Conservation (phyloP, 1,140 invertebrate genomes). For the Sarcophaga bullata region DNA sequence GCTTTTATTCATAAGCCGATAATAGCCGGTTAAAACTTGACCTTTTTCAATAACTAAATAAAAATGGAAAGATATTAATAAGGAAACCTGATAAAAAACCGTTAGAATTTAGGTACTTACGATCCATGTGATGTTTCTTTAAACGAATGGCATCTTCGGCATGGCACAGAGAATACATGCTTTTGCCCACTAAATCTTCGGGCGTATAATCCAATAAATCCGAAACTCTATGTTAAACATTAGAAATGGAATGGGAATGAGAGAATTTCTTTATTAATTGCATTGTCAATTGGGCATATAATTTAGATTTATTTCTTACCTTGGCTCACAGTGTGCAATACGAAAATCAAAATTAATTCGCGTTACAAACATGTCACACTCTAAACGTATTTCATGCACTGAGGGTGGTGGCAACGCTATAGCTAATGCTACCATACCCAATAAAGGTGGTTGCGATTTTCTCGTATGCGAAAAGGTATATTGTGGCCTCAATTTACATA, state of each 20-base stretch:
- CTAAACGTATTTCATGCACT: constrained; percentile 94
- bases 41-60: constrained; percentile 88
- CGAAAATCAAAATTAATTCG: constrained; percentile 95
- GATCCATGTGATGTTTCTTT: constrained; percentile 90
- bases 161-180: constrained; percentile 93
- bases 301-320: constrained; percentile 72
- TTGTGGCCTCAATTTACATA: constrained; percentile 89
- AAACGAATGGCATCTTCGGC: constrained; percentile 94
- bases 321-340: constrained; percentile 96
- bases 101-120: constrained; percentile 74
- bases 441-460: constrained; percentile 82
- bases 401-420: constrained; percentile 95
- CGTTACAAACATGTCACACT: constrained; percentile 97
- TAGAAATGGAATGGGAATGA: neutral
- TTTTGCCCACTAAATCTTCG: constrained; percentile 93
- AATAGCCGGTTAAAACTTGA: constrained; percentile 95
- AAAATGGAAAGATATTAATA: neutral
- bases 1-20: constrained; percentile 93
- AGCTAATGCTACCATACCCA: constrained; percentile 94
- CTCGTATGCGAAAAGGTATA: constrained; percentile 90
- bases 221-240: constrained; percentile 76
- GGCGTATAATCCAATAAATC: constrained; percentile 92
- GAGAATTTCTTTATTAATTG: neutral
- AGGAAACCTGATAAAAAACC: too few relatives aligned
- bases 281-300: neutral